phyloP scores from a whole-genome alignment of 2,797 vertebrate species.

The Brachyrhaphis roseni region DNA sequence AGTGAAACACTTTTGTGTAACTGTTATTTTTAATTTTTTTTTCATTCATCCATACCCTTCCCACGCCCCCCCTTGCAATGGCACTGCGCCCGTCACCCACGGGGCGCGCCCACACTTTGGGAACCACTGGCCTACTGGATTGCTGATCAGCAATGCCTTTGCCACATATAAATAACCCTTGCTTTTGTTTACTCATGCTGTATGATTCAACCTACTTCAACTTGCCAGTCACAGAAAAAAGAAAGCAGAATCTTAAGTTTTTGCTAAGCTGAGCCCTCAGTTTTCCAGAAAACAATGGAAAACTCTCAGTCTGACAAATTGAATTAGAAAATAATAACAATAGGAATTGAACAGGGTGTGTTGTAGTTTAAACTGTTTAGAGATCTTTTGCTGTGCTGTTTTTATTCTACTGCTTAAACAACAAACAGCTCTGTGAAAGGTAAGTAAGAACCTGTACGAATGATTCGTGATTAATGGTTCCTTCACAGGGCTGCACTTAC shows the following conservation, averaged over 20 bases:
- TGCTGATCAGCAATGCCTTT: conserved; percentile 32
- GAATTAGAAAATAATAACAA: background rate
- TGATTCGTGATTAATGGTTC: background rate
- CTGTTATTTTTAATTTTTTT: no score
- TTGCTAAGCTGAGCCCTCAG: background rate
- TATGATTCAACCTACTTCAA: conserved; percentile 22
- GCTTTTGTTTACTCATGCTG: conserved; percentile 20
- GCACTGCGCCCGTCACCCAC: no score
- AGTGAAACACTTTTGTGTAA: no score
- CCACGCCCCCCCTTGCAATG: no score
- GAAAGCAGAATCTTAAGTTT: background rate
- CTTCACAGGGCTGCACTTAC: background rate
- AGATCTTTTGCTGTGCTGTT: background rate
- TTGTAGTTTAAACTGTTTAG: no score
- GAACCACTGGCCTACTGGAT: conserved; percentile 27
- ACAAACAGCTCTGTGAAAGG: background rate
- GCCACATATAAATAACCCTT: conserved; percentile 31
- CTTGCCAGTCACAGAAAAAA: conserved; percentile 12
- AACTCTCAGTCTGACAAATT: background rate
- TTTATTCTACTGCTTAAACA: background rate
- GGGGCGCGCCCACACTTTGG: no score
- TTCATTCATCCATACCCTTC: no score
- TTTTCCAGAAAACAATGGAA: background rate
- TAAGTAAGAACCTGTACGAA: background rate
- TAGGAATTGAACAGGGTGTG: no score